A percentile compares a stretch with the other conserved stretches of the same genome.
These are phyloP conservation scores for Euplexia lucipara DNA, from an alignment of 2,888 invertebrate species.

Conservation along the genomic window DNA sequence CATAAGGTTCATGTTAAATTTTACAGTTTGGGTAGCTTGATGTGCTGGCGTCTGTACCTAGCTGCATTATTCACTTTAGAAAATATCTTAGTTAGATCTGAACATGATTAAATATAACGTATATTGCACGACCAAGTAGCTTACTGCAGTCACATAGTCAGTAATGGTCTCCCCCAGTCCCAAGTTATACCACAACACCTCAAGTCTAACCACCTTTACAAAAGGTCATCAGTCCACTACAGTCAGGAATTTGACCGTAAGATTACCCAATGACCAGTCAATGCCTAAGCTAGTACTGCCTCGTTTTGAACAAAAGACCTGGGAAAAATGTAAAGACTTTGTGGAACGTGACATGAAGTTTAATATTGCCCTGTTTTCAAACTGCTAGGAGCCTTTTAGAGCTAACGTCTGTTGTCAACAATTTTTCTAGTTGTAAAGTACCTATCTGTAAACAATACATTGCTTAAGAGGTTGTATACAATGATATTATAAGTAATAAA, in stretches of 20 bases:
- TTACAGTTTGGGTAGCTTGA: too few species aligned
- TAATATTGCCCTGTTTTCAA: slow-evolving; percentile 14
- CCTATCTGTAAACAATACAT: not conserved
- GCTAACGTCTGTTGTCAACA: not conserved
- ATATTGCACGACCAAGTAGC: not conserved
- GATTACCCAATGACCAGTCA: slow-evolving; percentile 1
- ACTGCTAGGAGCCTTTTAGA: slow-evolving; percentile 2
- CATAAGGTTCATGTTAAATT: too few species aligned
- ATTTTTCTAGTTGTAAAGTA: not conserved
- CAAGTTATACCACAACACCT: not conserved
- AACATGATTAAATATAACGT: not conserved
- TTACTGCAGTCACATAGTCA: too few species aligned
- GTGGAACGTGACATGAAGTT: slow-evolving; percentile 39
- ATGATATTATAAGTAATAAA: too few species aligned
- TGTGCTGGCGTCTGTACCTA: too few species aligned
- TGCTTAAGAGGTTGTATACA: too few species aligned
- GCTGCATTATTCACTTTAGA: too few species aligned
- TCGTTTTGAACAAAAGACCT: slow-evolving; percentile 28
- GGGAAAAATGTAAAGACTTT: slow-evolving; percentile 23
- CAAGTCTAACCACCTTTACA: not conserved
- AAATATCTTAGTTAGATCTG: not conserved
- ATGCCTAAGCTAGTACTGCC: slow-evolving; percentile 7
- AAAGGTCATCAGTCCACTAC: not conserved
- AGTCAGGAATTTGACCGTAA: slow-evolving; percentile 4
- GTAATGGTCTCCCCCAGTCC: too few species aligned